A percentile compares a stretch with the other conserved stretches of the same genome.
phyloP scores from a whole-genome alignment of 2,888 invertebrate species.

The Phymatocera aterrima region DNA sequence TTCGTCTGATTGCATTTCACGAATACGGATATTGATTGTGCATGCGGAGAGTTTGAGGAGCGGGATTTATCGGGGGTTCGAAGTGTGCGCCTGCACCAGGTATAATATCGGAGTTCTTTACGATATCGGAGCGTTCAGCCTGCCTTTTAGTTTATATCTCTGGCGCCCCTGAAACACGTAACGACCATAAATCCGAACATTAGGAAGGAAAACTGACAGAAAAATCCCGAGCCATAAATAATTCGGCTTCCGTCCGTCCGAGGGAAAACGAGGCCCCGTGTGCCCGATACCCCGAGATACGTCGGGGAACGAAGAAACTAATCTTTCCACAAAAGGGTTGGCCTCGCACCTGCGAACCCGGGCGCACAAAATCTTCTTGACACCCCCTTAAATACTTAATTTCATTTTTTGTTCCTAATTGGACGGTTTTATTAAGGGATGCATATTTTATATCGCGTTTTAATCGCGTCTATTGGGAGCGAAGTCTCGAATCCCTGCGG shows the following conservation, averaged over 20 bases:
- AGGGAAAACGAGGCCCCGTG: not conserved
- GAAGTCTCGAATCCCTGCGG: constrained; percentile 49
- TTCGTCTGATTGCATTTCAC: no score
- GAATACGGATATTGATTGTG: no score
- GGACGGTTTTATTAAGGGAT: constrained; percentile 74
- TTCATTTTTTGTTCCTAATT: constrained; percentile 72
- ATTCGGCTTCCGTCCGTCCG: constrained; percentile 60
- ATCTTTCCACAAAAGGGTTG: constrained; percentile 66
- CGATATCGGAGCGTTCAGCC: not conserved
- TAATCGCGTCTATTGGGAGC: constrained; percentile 73
- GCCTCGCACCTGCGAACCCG: constrained; percentile 55
- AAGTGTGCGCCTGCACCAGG: not conserved
- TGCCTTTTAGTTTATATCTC: constrained; percentile 10
- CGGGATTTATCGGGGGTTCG: not conserved
- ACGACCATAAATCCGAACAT: constrained; percentile 45
- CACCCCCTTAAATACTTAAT: constrained; percentile 72
- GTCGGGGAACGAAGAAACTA: constrained; percentile 59
- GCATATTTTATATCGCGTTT: constrained; percentile 74
- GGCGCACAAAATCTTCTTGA: constrained; percentile 60
- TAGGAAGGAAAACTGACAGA: constrained; percentile 52
- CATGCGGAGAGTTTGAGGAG: not conserved
- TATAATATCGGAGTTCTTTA: not conserved
- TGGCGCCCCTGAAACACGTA: constrained; percentile 48
- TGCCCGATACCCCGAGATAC: not conserved
- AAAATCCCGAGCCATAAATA: constrained; percentile 67